phyloP scores from a whole-genome alignment of 1,140 invertebrate species.

The Argopecten irradians region DNA sequence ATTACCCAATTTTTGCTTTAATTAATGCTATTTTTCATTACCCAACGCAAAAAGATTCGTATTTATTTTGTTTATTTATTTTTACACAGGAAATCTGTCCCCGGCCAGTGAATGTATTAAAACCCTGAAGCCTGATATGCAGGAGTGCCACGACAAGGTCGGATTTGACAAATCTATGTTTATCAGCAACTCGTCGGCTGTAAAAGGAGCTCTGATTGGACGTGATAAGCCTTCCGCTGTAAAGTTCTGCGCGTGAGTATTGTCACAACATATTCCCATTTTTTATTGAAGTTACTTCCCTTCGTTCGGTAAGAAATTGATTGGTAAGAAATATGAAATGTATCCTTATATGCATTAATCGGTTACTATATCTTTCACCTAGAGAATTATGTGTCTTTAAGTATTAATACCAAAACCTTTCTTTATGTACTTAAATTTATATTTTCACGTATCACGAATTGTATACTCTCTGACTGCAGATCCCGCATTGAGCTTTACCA shows the following conservation, averaged over 20 bases:
- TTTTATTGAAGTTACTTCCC: no score
- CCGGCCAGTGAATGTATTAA: conserved; percentile 42
- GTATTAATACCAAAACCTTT: no score
- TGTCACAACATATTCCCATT: no score
- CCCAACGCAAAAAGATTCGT: not conserved
- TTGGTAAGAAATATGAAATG: no score
- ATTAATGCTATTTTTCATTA: not conserved
- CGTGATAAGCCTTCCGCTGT: conserved; percentile 36
- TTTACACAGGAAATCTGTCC: conserved; percentile 42
- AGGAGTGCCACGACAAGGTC: conserved; percentile 37
- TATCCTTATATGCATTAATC: no score
- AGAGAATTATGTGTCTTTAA: no score
- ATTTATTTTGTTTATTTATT: not conserved
- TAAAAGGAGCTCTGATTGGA: conserved; percentile 52
- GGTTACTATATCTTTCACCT: no score
- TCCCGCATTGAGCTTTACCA: conserved; percentile 34
- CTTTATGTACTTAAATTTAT: no score
- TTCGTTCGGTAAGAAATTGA: no score
- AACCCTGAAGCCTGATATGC: conserved; percentile 30
- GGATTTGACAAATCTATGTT: conserved; percentile 46
- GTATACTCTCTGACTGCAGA: not conserved
- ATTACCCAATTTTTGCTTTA: not conserved
- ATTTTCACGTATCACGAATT: no score
- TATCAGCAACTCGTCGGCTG: conserved; percentile 40
- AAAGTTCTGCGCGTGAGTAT: conserved; percentile 44